phyloP scores from a whole-genome alignment of 2,888 invertebrate genomes.

The Drosophila anomelani region DNA sequence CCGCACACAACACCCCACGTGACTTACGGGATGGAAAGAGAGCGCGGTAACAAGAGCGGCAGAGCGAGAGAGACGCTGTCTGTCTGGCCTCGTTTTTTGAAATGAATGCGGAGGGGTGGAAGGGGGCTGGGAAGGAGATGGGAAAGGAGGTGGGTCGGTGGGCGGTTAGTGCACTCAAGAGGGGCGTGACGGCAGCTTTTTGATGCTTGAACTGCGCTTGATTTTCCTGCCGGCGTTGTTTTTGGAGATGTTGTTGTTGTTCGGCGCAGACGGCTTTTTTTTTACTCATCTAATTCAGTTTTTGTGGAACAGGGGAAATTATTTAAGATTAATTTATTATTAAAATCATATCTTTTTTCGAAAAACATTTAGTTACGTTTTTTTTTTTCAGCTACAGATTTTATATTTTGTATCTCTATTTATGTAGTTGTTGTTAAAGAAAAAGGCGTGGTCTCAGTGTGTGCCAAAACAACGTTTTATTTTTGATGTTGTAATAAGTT shows the following conservation, averaged over 20 bases:
- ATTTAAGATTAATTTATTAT: not conserved
- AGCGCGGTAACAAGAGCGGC: not conserved
- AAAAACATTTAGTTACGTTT: too few species aligned
- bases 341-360: not conserved
- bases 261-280: constrained; percentile 6
- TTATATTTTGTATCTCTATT: not conserved
- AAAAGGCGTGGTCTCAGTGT: constrained; percentile 57
- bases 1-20: constrained; percentile 59
- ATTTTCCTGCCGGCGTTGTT: constrained; percentile 30
- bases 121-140: constrained; percentile 1
- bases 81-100: constrained; percentile 47
- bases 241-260: constrained; percentile 19
- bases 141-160: constrained; percentile 9
- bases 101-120: not conserved
- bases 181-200: constrained; percentile 39
- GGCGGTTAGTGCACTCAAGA: constrained; percentile 27
- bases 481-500: constrained; percentile 38
- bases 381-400: too few species aligned
- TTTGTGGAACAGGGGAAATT: not conserved
- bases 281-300: constrained; percentile 8
- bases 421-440: constrained; percentile 11
- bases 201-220: constrained; percentile 40
- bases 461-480: constrained; percentile 36
- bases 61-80: constrained; percentile 26
- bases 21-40: constrained; percentile 28